Conservation (phyloP, 2,113 vertebrate species). For the Burhinus bistriatus region DNA sequence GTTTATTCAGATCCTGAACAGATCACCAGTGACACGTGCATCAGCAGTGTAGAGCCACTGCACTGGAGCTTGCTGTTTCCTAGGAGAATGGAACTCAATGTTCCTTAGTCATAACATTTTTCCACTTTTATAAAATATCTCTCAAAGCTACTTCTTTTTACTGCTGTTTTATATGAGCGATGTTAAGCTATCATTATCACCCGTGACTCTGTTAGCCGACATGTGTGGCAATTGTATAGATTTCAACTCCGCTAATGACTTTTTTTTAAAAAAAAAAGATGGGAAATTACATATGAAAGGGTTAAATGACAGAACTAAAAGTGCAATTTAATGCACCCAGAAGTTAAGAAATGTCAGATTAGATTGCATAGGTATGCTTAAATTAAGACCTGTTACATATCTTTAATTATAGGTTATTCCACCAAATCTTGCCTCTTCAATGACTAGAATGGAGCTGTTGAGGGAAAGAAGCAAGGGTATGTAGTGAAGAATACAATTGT, state of each 20-base stretch:
- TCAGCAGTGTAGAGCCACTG: not conserved
- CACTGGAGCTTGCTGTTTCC: not conserved
- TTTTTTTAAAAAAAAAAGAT: not conserved
- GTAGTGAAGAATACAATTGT: not conserved
- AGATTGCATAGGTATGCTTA: not conserved
- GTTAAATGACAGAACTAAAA: not conserved
- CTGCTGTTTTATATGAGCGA: not conserved
- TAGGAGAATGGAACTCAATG: not conserved
- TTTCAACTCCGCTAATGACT: not conserved
- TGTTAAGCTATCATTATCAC: not conserved
- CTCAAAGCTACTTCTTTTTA: not conserved
- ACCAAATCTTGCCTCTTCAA: not conserved
- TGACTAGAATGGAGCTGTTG: not conserved
- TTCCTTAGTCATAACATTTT: not conserved
- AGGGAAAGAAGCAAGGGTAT: not conserved
- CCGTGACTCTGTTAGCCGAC: not conserved
- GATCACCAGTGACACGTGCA: not conserved
- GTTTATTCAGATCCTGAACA: not conserved
- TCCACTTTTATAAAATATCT: not conserved
- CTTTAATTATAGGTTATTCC: not conserved
- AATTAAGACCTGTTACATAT: not conserved
- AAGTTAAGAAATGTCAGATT: conserved; percentile 7
- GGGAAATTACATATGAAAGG: not conserved
- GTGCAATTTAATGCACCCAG: not conserved
- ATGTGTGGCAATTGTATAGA: not conserved